Evolutionary conservation across 2,888 invertebrate species (phyloP), one percentile per base, ranked within the genome.

Genomic region (Macropis europaea): DNA sequence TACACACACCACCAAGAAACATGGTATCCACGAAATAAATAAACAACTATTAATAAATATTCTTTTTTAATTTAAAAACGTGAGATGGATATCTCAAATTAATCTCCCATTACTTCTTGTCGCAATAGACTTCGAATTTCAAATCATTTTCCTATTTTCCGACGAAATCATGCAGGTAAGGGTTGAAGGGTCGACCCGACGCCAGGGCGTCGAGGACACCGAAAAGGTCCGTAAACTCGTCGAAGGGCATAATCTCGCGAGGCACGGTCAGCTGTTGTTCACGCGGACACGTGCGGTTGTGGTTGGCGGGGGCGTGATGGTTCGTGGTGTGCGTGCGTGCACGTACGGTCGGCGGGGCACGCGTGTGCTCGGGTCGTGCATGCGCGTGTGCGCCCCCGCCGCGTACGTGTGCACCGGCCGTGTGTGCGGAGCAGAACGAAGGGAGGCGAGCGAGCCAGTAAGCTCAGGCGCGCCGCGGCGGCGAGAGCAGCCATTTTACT

Each of bases 371-470:
- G 75, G 77, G 72, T 54, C 73, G 38, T 70, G 40, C 62, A 56
- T 63, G 76, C 71, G 78, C 73, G 76, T 76, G 78, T 80, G 79
- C 63, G 72, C 60, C 73, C 73, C 68, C 63, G 43, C 59, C 38
- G 17, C 42, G 76, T 62, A 66, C 73, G 60, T 71, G 54, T 40
- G 48, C 45, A 22, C 43, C 42, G 45, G 68, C 66, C 86, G 82
- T 86, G 87, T 86, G 85, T 86, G 83, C 82, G 84, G 86, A 85
- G 83, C 87, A 84, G 87, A 89, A 88, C 88, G 88, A 89, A 81
- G 88, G 88, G 88, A 89, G 88, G 88, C 88, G 86, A 87, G 88
- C 88, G 86, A 86, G 88, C 87, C 88, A 88, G 88, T 89, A 89
- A 81, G 88, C 88, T 88, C 88, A 86, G 88, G 85, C 88, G 88